phyloP scores from a whole-genome alignment of 2,888 invertebrate species.

The Lithophane semibrunnea region DNA sequence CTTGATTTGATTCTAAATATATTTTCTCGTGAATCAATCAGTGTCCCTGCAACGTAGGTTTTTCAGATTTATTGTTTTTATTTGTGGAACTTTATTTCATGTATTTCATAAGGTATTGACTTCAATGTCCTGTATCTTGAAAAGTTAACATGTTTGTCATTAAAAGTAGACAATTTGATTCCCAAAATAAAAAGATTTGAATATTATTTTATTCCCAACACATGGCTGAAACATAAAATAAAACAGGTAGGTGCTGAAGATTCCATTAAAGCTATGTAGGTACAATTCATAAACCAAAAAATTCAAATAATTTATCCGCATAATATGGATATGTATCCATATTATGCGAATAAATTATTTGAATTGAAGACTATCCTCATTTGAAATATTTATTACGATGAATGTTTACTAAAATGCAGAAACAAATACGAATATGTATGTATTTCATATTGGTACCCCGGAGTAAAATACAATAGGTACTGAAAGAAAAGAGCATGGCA shows the following conservation, averaged over 20 bases:
- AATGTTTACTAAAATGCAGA: neutral
- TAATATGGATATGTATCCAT: no score
- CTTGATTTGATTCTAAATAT: conserved; percentile 23
- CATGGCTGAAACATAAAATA: neutral
- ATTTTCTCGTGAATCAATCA: conserved; percentile 33
- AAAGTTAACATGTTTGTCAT: neutral
- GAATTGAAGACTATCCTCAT: neutral
- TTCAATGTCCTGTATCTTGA: neutral
- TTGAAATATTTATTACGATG: neutral
- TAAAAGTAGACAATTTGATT: neutral
- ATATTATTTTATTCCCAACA: neutral
- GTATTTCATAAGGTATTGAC: neutral
- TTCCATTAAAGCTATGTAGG: neutral
- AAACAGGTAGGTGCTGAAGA: neutral
- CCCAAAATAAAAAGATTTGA: neutral
- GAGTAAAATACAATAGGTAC: neutral
- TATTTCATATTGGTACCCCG: conserved; percentile 8
- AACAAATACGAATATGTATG: conserved; percentile 6
- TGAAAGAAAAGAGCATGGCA: conserved; percentile 34
- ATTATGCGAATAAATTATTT: neutral
- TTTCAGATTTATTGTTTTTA: conserved; percentile 8
- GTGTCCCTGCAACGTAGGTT: conserved; percentile 3
- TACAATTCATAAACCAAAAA: neutral
- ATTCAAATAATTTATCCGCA: no score
- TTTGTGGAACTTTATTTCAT: neutral